Base-by-base conservation (phyloP, 2,113 vertebrate genomes). In the Antechinus flavipes region DNA sequence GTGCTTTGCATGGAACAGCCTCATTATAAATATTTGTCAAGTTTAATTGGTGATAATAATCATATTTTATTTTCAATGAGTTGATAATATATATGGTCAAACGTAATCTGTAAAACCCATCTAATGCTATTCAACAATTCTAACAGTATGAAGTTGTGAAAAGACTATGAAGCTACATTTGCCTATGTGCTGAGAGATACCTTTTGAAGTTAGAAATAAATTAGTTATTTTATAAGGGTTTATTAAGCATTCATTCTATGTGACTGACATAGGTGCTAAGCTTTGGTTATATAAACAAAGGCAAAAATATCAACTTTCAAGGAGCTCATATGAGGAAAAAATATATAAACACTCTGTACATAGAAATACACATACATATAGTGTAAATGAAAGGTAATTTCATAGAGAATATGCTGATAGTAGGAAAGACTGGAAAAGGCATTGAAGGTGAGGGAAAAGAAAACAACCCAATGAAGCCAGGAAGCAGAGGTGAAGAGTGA, bases 101-200 rank as follows among this genome's bases (percentile, higher is more conserved):
- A 96, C 49, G 93, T 91, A 53, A 42, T 92, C 42, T n/a, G 4
- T 89, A 93, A 94, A 84, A 95, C 25, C 12, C 46, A 19, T 61
- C n/a, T 91, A 8, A 46, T 95, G 56, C 61, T 93, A 47, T 58
- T 24, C 91, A 94, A 3, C n/a, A 90, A 56, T 47, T 95, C 26
- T 4, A 90, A 26, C 91, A 89, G 47, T 92, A 94, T 56, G 58
- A 42, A 91, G 26, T 54, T 95, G 68, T 96, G 61, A 26, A 49
- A 95, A 76, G 35, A 16, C 14, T n/a, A n/a, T 94, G 30, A 95
- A 94, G 42, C 91, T 92, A 50, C 35, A 0, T 94, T n/a, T n/a
- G 14, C 14, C 16, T 19, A 12, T 76, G 14, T n/a, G 61, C 16
- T n/a, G 61, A 76, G 12, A n/a, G 61, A n/a, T 35, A 68, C 61